Evolutionary conservation across 2,113 vertebrate genomes (phyloP).

Genomic region (Silurus asotus): DNA sequence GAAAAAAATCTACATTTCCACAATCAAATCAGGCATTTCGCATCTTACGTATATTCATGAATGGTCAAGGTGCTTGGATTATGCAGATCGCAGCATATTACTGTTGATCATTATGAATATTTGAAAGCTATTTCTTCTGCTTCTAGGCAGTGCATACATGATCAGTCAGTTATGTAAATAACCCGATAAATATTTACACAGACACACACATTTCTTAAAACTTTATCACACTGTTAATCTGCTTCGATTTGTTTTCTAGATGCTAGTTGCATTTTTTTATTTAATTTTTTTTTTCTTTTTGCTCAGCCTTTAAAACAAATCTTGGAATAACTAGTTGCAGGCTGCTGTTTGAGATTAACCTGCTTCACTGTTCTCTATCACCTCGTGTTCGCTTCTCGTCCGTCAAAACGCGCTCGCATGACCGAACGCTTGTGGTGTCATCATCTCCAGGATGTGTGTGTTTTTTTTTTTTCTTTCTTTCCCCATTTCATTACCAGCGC

Average conservation of each 20-base stretch:
- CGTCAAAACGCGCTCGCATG: conserved; percentile 6
- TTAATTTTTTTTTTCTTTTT: conserved; percentile 8
- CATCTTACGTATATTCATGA: background rate
- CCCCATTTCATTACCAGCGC: background rate
- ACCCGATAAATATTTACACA: conserved; percentile 1
- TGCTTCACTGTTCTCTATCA: conserved; percentile 28
- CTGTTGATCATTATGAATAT: background rate
- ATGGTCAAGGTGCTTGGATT: background rate
- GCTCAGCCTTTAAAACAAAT: conserved; percentile 43
- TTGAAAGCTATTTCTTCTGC: conserved; percentile 22
- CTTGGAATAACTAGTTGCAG: conserved; percentile 56
- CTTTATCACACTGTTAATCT: conserved; percentile 52
- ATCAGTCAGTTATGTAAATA: background rate
- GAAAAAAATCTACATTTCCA: background rate
- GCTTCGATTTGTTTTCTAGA: conserved; percentile 55
- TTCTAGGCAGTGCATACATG: conserved; percentile 3
- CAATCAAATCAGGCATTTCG: background rate
- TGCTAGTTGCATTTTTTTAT: conserved; percentile 22
- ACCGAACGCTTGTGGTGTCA: background rate
- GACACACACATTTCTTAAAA: conserved; percentile 9
- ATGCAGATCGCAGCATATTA: background rate
- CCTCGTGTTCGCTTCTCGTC: background rate
- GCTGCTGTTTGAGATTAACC: conserved; percentile 57
- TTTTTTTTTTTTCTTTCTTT: too few relatives aligned
- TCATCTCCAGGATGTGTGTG: background rate